Percentiles rank a stretch among this genome's conserved stretches.
Conservation (phyloP, 1,140 invertebrate species). For the Aphelenchoides fujianensis region DNA sequence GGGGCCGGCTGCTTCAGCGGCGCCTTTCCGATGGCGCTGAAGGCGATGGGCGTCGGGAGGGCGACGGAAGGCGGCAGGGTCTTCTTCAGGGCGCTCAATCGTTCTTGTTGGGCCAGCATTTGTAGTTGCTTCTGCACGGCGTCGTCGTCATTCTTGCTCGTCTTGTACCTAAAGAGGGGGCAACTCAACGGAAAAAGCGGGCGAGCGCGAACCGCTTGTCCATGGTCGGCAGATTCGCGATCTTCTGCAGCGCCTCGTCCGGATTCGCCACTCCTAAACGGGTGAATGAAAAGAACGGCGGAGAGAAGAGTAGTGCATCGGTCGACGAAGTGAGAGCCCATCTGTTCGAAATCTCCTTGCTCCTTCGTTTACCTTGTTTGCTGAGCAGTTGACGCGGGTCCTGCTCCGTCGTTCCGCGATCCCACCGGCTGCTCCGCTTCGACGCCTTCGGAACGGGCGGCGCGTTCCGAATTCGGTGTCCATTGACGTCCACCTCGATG, state of each 20-base stretch:
- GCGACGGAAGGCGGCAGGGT: not conserved
- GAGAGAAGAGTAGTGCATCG: not conserved
- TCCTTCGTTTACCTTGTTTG: not conserved
- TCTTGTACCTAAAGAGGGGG: conserved; percentile 13
- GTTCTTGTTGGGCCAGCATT: not conserved
- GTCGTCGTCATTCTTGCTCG: conserved; percentile 1
- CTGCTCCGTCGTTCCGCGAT: too few relatives aligned
- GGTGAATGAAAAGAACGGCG: not conserved
- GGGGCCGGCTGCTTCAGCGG: too few relatives aligned
- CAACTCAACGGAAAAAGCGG: not conserved
- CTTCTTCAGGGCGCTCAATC: not conserved
- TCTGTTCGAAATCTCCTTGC: conserved; percentile 1
- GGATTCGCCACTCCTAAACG: conserved; percentile 18
- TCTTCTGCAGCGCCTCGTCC: conserved; percentile 14
- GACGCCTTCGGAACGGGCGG: not conserved
- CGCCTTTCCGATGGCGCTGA: conserved; percentile 7
- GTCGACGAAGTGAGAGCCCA: not conserved
- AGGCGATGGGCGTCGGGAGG: not conserved
- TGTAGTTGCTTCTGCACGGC: conserved; percentile 1
- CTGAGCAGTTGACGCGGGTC: too few relatives aligned
- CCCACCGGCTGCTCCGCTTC: conserved; percentile 15
- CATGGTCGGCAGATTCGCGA: conserved; percentile 8
- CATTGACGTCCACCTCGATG: conserved; percentile 1
- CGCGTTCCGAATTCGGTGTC: conserved; percentile 15
- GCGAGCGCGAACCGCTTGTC: not conserved